Base-by-base conservation (phyloP, 2,113 vertebrate genomes). In the Pterophyllum scalare region DNA sequence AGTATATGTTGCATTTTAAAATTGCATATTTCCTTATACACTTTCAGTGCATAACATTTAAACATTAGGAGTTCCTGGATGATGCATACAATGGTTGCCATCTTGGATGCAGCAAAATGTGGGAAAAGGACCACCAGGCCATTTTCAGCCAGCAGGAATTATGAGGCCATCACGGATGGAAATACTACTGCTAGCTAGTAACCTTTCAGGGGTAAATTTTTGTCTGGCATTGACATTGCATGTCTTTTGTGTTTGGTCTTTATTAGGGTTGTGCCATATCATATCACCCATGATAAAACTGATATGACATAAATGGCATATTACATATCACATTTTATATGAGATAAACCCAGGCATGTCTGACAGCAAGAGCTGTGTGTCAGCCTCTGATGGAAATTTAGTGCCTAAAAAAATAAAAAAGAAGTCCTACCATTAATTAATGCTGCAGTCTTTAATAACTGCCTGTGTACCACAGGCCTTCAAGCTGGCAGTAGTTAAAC, bases 291-390 rank as follows among this genome's bases (percentile, higher is more conserved):
- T 64, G 6, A 64, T 40, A 40, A 64, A 13, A 22, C 0, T 40
- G 12, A 20, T 64, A 40, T 40, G 31, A 0, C 0, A 0, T 0
- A 40, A 64, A 40, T 64, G 2, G 38, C 61, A 9, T 8, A 9
- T 40, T 20, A 7, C 1, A 43, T 35, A 43, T 24, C n/a, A 65
- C 31, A 11, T 40, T 35, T n/a, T 3, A 65, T 1, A 65, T 43
- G 35, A 43, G n/a, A 3, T 35, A 65, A 3, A 24, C n/a, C 35
- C 15, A 35, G 61, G n/a, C 62, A 65, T 43, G 35, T 65, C 62
- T 65, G n/a, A 65, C 13, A 65, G 35, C 24, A 0, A 43, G 62
- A 65, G 35, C 7, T 31, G 31, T 31, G 5, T 31, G 31, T 31
- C 31, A 31, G 31, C 31, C 31, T 31, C 31, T 31, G 31, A 31